These are phyloP conservation scores for Halesus radiatus DNA, from an alignment of 1,140 invertebrate species.

Conservation along the genomic window DNA sequence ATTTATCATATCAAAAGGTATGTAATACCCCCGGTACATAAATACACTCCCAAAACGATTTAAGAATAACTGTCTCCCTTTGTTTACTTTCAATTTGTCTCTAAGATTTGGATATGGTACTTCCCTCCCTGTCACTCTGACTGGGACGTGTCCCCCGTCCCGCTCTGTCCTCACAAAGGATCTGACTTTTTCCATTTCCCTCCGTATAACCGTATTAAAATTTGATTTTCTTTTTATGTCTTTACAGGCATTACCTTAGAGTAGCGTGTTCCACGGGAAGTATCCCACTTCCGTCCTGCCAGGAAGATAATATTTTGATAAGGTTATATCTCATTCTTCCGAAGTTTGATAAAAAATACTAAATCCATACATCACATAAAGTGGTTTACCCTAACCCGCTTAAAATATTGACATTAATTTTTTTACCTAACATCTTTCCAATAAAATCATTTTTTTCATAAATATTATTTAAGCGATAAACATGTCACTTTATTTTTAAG, in stretches of 20 bases:
- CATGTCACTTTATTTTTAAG: no score
- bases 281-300: background rate
- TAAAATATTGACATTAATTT: no score
- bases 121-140: background rate
- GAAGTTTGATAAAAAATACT: no score
- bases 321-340: background rate
- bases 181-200: conserved; percentile 25
- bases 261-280: background rate
- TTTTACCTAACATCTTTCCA: no score
- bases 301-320: background rate
- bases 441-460: no score
- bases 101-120: background rate
- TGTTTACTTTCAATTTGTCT: conserved; percentile 31
- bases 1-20: no score
- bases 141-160: background rate
- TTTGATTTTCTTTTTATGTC: conserved; percentile 33
- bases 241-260: conserved; percentile 14
- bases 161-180: conserved; percentile 21
- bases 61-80: conserved; percentile 2
- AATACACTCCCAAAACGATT: conserved; percentile 6
- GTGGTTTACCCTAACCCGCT: no score
- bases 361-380: no score
- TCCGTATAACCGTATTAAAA: conserved; percentile 32
- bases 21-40: background rate
- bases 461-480: no score